Evolutionary conservation across 2,888 invertebrate genomes (phyloP).

Genomic region (Dendrolimus houi): DNA sequence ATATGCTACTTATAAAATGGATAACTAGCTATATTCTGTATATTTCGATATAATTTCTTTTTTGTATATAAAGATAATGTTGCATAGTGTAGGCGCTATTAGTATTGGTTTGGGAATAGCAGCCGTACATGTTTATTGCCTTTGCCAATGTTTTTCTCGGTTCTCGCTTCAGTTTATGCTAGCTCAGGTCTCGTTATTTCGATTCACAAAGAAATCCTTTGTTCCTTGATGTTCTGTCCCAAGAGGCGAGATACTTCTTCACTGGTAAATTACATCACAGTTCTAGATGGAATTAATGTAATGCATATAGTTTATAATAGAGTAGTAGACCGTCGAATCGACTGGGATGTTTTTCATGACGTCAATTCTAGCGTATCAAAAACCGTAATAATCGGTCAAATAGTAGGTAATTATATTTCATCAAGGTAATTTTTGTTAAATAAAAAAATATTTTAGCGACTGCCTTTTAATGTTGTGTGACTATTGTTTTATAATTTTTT

Average conservation of each 20-base stretch:
- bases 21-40: background rate
- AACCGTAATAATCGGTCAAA: no score
- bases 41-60: background rate
- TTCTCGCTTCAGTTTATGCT: background rate
- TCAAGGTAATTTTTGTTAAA: no score
- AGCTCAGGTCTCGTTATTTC: background rate
- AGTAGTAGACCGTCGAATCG: no score
- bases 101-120: background rate
- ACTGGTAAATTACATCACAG: background rate
- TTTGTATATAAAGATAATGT: background rate
- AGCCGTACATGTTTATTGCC: background rate
- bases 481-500: no score
- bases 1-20: background rate
- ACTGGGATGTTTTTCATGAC: no score
- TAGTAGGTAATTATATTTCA: no score
- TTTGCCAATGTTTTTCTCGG: background rate
- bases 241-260: constrained; percentile 1
- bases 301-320: no score
- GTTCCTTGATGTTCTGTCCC: background rate
- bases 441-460: no score
- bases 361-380: no score
- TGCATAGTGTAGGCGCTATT: background rate
- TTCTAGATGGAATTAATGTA: no score
- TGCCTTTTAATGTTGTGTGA: no score
- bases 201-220: background rate